Evolutionary conservation across 2,888 invertebrate genomes (phyloP).

Genomic region (Pterostichus madidus): DNA sequence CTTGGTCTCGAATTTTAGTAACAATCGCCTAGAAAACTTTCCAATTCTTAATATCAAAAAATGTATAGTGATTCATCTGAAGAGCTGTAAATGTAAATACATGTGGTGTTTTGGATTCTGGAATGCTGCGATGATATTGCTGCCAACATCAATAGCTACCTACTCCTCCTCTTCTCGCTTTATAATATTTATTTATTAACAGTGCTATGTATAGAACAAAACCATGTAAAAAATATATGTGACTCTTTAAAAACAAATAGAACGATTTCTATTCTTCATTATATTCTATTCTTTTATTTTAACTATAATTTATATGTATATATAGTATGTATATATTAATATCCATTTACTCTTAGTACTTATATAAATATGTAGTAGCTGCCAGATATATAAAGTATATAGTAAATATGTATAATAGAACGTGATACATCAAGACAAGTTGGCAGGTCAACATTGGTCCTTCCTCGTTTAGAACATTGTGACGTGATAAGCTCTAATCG

Average conservation of each 20-base stretch:
- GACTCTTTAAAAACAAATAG: conserved; percentile 65
- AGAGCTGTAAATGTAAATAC: conserved; percentile 8
- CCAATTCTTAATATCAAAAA: conserved; percentile 45
- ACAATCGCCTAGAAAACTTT: conserved; percentile 27
- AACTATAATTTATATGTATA: conserved; percentile 63
- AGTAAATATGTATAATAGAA: conserved; percentile 50
- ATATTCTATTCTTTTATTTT: conserved; percentile 45
- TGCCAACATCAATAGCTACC: conserved; percentile 29
- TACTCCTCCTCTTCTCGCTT: conserved; percentile 22
- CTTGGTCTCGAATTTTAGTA: conserved; percentile 56
- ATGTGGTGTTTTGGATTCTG: conserved; percentile 40
- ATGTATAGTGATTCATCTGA: conserved; percentile 52
- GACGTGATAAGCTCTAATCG: conserved; percentile 56
- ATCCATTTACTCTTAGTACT: conserved; percentile 65
- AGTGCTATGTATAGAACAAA: conserved; percentile 64
- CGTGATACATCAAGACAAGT: conserved; percentile 56
- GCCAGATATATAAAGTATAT: conserved; percentile 59
- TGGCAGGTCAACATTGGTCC: conserved; percentile 66
- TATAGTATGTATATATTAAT: conserved; percentile 65
- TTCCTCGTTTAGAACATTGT: conserved; percentile 59
- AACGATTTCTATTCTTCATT: conserved; percentile 57
- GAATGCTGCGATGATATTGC: conserved; percentile 58
- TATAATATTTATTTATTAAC: conserved; percentile 55
- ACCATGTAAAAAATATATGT: conserved; percentile 65
- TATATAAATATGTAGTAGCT: conserved; percentile 65